Evolutionary conservation across 35 echinoderm and acorn worm genomes (phyloP).

Genomic region (Amphiura filiformis): DNA sequence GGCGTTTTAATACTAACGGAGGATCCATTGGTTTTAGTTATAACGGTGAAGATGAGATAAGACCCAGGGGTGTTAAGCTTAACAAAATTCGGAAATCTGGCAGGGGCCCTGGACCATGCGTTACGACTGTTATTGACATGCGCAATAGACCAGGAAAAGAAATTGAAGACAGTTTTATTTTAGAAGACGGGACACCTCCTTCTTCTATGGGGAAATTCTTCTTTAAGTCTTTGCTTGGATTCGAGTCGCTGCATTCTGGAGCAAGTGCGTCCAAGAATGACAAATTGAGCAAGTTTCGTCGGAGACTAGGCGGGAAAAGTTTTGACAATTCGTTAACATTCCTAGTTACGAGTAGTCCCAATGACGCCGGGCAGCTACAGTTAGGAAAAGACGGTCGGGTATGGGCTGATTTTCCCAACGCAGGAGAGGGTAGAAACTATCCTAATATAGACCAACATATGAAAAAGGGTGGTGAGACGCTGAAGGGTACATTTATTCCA

Average conservation of each 20-base stretch:
- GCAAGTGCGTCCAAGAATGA: conserved; percentile 56
- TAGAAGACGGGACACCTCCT: conserved; percentile 74
- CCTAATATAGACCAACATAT: conserved; percentile 18
- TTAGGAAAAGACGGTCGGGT: conserved; percentile 55
- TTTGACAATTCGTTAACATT: conserved; percentile 58
- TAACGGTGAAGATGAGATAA: conserved; percentile 50
- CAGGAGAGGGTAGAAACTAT: conserved; percentile 64
- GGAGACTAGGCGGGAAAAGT: conserved; percentile 48
- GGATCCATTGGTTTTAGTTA: conserved; percentile 49
- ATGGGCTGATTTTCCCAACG: conserved; percentile 45
- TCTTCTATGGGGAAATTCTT: conserved; percentile 31
- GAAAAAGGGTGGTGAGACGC: conserved; percentile 29
- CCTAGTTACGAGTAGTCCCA: conserved; percentile 63
- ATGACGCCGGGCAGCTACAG: conserved; percentile 28
- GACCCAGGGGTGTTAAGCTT: conserved; percentile 23
- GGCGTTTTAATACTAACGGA: conserved; percentile 58
- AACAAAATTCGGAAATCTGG: conserved; percentile 31
- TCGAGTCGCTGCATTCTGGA: conserved; percentile 6
- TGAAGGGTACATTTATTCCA: conserved; percentile 67
- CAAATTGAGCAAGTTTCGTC: conserved; percentile 39
- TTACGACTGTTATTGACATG: conserved; percentile 64
- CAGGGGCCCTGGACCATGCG: conserved; percentile 49
- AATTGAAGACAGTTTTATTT: conserved; percentile 52
- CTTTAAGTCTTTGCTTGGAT: background rate
- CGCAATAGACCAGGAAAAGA: conserved; percentile 33